Base-by-base conservation (phyloP, 2,113 vertebrate genomes). In the Halcyon senegalensis region DNA sequence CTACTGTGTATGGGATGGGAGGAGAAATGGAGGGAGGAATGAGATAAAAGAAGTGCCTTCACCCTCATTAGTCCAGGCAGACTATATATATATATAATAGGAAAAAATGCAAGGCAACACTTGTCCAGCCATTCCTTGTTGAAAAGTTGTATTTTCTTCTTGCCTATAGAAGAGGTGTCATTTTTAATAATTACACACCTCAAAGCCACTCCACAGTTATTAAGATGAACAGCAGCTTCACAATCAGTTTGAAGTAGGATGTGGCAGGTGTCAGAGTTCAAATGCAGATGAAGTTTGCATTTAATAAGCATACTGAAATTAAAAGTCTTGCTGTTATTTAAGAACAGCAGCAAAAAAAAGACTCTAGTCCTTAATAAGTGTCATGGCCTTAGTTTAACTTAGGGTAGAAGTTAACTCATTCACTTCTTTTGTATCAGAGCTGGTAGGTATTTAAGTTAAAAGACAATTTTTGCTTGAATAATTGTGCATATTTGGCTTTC, bases 81-180 rank as follows among this genome's bases (percentile, higher is more conserved):
- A 5, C n/a, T 66, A 4, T 46, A 51, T 25, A 8, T 25, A 8
- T 86, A 50, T 62, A n/a, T 53, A 85, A 53, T 7, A 86, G 43
- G 33, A 74, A 86, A 82, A 55, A 68, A n/a, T 37, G 24, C 14
- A 69, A 39, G n/a, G 13, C n/a, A 79, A 56, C 24, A 3, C 23
- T 85, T 83, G 8, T 24, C 60, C 13, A 11, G 20, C 90, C 1
- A 2, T 10, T 89, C 13, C 10, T 59, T 68, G 9, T 27, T 79
- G 37, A 59, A 75, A 55, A 86, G 3, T n/a, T 75, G 18, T 39
- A 10, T 72, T 83, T 85, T 79, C 56, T 79, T 85, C 66, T 83
- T n/a, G 55, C 7, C 20, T 6, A 0, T 31, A 27, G 31, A 59
- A 44, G n/a, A 72, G 16, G 27, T 0, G 0, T 55, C 0, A 8